Base-by-base conservation (phyloP, 2,888 invertebrate species). In the Apotomis capreana region DNA sequence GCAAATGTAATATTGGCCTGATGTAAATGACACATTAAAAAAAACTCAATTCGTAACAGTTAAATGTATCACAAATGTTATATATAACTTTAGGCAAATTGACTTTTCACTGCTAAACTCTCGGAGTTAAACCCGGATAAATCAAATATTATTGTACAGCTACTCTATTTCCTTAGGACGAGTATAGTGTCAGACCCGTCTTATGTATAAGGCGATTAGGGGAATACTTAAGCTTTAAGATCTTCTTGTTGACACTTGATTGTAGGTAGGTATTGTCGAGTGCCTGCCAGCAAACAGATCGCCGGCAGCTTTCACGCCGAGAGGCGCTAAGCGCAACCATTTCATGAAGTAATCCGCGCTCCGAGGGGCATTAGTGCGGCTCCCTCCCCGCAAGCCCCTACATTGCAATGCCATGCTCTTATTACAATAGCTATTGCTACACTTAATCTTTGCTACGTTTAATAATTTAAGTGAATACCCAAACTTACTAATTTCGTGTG, bases 261-360 rank as follows among this genome's bases (percentile, higher is more conserved):
- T 86, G 73, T 73, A 70, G 61, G 72, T 72, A 72, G 74, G 79
- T 79, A 81, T 78, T 79, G 78, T 83, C 76, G 80, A 86, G 85
- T 84, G 84, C 77, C 79, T 81, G 82, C 77, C 81, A 74, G 83
- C 83, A 87, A 88, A 88, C 88, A 86, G 88, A 88, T 89, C 86
- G 85, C 82, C 84, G 84, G 79, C 81, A 84, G 88, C 89, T 88
- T 89, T 88, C 83, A 86, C 87, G 85, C 81, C 78, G 82, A 86
- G 85, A 86, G 88, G 83, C 84, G 84, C 83, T 89, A 87, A 88
- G 86, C 86, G 84, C 84, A 83, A 87, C 88, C 86, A 87, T 86
- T 88, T 84, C 87, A 88, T 84, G 86, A 85, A 86, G 85, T 90
- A 90, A 90, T 90, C 90, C 89, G 83, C 84, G 84, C 86, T 85